Conservation (phyloP, 2,113 vertebrate genomes). For the Psittacus erithacus region DNA sequence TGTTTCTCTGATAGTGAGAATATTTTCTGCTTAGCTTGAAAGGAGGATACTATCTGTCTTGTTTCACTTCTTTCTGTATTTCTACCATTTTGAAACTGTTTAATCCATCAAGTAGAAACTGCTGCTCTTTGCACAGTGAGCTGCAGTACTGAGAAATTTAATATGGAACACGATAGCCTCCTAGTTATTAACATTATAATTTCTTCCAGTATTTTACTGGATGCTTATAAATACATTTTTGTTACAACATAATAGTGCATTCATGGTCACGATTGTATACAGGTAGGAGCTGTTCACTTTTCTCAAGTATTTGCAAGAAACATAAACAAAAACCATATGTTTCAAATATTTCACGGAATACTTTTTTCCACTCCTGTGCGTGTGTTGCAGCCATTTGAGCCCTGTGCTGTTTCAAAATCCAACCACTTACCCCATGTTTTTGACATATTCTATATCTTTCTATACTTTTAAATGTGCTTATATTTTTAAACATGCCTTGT, state of each 20-base stretch:
- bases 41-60: constrained; percentile 52
- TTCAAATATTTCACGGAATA: constrained; percentile 78
- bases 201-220: constrained; percentile 73
- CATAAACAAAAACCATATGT: constrained; percentile 81
- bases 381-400: constrained; percentile 52
- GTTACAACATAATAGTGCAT: constrained; percentile 77
- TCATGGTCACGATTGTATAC: constrained; percentile 76
- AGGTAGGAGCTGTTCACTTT: constrained; percentile 76
- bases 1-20: not conserved
- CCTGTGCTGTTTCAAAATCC: constrained; percentile 49
- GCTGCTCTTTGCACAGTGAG: constrained; percentile 68
- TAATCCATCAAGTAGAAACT: constrained; percentile 78
- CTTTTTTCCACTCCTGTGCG: constrained; percentile 65
- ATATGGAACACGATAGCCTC: constrained; percentile 73
- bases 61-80: constrained; percentile 66
- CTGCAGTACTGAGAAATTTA: constrained; percentile 72
- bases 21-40: not conserved
- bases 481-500: constrained; percentile 50
- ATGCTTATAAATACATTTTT: constrained; percentile 81
- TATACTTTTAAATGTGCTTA: constrained; percentile 36
- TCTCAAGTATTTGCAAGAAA: constrained; percentile 77
- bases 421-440: constrained; percentile 35
- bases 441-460: constrained; percentile 31
- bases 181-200: constrained; percentile 75
- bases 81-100: constrained; percentile 74